A percentile compares a stretch with the other conserved stretches of the same genome.
Evolutionary conservation across 2,113 vertebrate genomes (phyloP).

Genomic region (Antechinus stuartii): DNA sequence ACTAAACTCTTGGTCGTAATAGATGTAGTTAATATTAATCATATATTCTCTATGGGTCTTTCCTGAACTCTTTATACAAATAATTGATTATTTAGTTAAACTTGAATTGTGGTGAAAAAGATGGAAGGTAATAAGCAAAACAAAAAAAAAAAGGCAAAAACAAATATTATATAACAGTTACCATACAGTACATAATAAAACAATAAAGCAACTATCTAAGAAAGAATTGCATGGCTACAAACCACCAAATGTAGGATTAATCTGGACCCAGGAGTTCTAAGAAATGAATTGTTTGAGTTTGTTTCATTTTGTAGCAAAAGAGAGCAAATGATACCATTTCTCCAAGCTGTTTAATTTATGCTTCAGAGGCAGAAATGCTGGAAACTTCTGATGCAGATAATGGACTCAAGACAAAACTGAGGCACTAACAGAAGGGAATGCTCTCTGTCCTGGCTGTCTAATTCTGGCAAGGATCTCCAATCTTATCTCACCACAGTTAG

Average conservation of each 20-base stretch:
- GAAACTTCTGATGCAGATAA: not conserved
- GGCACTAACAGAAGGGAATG: not conserved
- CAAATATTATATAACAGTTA: not conserved
- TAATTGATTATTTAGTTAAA: not conserved
- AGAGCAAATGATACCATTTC: not conserved
- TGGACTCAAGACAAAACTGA: not conserved
- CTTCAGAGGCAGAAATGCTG: not conserved
- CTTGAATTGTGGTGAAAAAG: not conserved
- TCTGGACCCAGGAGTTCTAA: not conserved
- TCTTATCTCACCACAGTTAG: not conserved
- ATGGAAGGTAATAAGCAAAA: not conserved
- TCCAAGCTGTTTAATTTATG: not conserved
- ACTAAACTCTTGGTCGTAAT: not conserved
- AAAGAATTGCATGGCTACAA: not conserved
- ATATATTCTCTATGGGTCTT: not conserved
- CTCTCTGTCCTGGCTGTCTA: not conserved
- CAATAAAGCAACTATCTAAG: not conserved
- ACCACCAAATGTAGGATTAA: not conserved
- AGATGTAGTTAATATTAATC: not conserved
- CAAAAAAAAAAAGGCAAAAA: not conserved
- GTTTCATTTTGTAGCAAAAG: not conserved
- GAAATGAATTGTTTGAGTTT: not conserved
- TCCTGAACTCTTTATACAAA: not conserved
- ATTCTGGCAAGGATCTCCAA: not conserved
- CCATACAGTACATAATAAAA: not conserved